phyloP scores from a whole-genome alignment of 2,797 vertebrate genomes.

The Anguilla megastoma region DNA sequence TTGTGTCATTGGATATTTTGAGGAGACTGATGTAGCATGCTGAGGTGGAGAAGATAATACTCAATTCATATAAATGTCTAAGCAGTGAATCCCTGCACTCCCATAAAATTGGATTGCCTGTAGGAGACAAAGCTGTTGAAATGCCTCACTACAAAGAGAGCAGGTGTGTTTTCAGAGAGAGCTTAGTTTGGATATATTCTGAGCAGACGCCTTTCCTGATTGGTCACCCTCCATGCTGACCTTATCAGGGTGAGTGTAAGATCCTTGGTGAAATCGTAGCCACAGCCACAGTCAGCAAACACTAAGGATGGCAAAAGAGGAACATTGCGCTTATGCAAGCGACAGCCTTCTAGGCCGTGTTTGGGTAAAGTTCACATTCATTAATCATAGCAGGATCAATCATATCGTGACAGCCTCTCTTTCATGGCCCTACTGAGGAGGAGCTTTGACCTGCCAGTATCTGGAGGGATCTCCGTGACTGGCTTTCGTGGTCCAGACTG shows the following conservation, averaged over 20 bases:
- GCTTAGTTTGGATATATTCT: neutral
- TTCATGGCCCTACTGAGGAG: neutral
- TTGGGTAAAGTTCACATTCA: constrained; percentile 23
- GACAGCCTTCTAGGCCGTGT: neutral
- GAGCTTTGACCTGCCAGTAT: neutral
- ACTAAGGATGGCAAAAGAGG: neutral
- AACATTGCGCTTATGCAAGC: neutral
- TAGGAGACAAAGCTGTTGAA: neutral
- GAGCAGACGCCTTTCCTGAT: neutral
- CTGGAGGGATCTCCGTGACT: neutral
- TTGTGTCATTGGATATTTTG: neutral
- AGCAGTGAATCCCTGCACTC: constrained; percentile 20
- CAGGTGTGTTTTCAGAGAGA: neutral
- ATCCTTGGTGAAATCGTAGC: neutral
- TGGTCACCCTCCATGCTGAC: neutral
- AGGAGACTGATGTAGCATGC: neutral
- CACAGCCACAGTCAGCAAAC: neutral
- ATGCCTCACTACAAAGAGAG: neutral
- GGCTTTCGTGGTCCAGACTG: neutral
- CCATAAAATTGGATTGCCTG: neutral
- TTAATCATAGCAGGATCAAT: constrained; percentile 20
- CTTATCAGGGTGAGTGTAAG: neutral
- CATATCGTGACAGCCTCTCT: neutral
- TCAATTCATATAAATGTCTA: constrained; percentile 15
- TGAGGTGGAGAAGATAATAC: neutral